Conservation (phyloP, 2,113 vertebrate species). For the Sphyrna mokarran region DNA sequence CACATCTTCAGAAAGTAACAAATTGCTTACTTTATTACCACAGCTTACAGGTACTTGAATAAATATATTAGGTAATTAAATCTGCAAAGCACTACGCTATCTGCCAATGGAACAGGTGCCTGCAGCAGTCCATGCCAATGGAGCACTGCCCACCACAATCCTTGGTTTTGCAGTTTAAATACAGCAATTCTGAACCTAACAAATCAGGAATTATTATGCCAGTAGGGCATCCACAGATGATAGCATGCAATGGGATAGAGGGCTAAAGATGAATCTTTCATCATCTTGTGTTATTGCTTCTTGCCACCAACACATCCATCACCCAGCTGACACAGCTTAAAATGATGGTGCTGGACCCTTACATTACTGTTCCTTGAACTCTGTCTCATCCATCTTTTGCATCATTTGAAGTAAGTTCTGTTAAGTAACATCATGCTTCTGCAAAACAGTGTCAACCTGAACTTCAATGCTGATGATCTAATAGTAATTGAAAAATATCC, state of each 20-base stretch:
- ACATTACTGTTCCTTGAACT: conserved; percentile 68
- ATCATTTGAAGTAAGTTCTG: conserved; percentile 55
- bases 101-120: conserved; percentile 52
- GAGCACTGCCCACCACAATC: conserved; percentile 50
- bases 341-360: conserved; percentile 60
- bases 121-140: conserved; percentile 43
- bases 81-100: conserved; percentile 55
- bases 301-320: conserved; percentile 64
- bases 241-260: conserved; percentile 42
- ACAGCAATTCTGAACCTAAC: conserved; percentile 47
- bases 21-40: conserved; percentile 64
- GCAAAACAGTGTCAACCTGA: conserved; percentile 54
- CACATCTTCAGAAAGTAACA: conserved; percentile 63
- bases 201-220: conserved; percentile 51
- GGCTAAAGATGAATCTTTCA: conserved; percentile 56
- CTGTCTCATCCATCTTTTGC: conserved; percentile 65
- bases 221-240: conserved; percentile 50
- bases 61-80: conserved; percentile 65
- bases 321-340: conserved; percentile 53
- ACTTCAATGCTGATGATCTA: conserved; percentile 57
- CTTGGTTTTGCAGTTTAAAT: conserved; percentile 48
- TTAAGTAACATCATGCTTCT: conserved; percentile 48
- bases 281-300: conserved; percentile 60
- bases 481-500: conserved; percentile 53
- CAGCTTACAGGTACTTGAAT: conserved; percentile 59